phyloP scores from a whole-genome alignment of 2,888 invertebrate species.

The Pristionchus fissidentatus region DNA sequence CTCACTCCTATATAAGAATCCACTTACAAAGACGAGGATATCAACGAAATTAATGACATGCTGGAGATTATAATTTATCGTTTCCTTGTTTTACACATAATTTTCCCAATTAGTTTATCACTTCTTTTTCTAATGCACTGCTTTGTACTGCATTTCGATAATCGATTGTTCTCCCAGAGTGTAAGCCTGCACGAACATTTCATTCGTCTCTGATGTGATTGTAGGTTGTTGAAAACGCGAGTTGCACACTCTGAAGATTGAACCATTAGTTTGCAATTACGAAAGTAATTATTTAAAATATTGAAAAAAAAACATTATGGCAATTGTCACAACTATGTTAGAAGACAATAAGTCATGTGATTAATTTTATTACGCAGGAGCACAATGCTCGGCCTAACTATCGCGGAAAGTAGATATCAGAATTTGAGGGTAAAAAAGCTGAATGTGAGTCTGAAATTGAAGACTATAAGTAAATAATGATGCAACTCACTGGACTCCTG shows the following conservation, averaged over 20 bases:
- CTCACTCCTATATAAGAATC: background rate
- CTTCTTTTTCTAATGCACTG: background rate
- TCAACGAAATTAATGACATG: background rate
- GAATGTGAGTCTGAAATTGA: too few species aligned
- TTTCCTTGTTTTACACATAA: too few species aligned
- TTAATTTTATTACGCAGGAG: too few species aligned
- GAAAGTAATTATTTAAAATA: too few species aligned
- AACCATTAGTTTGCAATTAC: too few species aligned
- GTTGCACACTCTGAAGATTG: constrained; percentile 5
- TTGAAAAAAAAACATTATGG: too few species aligned
- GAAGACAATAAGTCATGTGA: too few species aligned
- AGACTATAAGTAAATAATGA: background rate
- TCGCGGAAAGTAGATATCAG: too few species aligned
- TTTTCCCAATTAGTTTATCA: too few species aligned
- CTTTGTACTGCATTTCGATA: background rate
- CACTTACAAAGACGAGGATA: background rate
- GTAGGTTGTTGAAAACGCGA: background rate
- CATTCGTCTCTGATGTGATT: constrained; percentile 10
- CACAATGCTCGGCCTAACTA: too few species aligned
- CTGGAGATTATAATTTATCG: background rate
- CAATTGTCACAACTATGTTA: too few species aligned
- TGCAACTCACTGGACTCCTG: constrained; percentile 32
- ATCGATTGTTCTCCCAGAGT: background rate
- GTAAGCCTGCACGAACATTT: constrained; percentile 22
- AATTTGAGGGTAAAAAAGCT: too few species aligned